Percentiles rank a stretch among this genome's conserved stretches.
These are phyloP conservation scores for Chamaea fasciata DNA, from an alignment of 2,113 vertebrate genomes.

Conservation along the genomic window DNA sequence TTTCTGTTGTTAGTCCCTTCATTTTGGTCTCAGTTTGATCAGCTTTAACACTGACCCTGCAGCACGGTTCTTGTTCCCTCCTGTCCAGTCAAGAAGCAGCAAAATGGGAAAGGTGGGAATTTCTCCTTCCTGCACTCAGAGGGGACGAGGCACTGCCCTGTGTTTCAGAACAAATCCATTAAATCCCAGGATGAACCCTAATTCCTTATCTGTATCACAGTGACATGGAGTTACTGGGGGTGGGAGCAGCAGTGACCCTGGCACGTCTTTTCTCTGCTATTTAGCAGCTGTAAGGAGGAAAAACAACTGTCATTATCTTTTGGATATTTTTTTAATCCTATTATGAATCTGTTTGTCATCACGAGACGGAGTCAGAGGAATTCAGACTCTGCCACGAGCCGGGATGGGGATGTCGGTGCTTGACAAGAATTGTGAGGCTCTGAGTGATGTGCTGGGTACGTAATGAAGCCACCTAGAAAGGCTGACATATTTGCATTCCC, in stretches of 20 bases:
- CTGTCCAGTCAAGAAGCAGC: not conserved
- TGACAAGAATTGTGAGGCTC: slow-evolving; percentile 6
- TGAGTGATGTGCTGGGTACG: slow-evolving; percentile 24
- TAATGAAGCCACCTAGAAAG: slow-evolving; percentile 46
- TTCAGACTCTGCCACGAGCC: not conserved
- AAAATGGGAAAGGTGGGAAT: not conserved
- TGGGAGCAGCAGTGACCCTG: not conserved
- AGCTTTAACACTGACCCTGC: not conserved
- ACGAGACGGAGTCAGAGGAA: not conserved
- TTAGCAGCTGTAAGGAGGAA: not conserved
- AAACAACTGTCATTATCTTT: not conserved
- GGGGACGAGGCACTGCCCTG: not conserved
- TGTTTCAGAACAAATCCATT: not conserved
- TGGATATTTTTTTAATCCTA: not conserved
- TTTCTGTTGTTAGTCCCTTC: not conserved
- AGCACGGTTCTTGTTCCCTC: not conserved
- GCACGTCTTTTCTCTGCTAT: not conserved
- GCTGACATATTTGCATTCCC: slow-evolving; percentile 23
- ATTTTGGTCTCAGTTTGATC: not conserved
- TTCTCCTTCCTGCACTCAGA: not conserved
- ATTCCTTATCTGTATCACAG: not conserved
- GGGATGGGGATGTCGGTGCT: not conserved
- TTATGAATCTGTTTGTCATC: not conserved
- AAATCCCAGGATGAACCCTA: not conserved
- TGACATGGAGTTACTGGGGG: accelerated